Evolutionary conservation across 2,797 vertebrate species (phyloP).

Genomic region (Crocidura indochinensis): DNA sequence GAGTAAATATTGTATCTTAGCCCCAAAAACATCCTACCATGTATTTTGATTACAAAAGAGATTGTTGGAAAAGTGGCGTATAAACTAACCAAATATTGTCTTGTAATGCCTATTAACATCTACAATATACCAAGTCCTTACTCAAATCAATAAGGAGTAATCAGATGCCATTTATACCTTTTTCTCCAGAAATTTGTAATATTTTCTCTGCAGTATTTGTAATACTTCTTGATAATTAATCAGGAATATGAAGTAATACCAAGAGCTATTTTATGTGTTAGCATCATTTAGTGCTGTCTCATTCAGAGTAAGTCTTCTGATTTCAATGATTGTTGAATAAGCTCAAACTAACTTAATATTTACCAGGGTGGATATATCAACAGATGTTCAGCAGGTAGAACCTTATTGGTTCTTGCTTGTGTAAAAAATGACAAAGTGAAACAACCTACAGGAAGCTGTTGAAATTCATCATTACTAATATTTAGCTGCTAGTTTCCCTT

Average conservation of each 20-base stretch:
- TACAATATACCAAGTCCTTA: conserved; percentile 1
- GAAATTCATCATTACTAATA: conserved; percentile 3
- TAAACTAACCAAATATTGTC: conserved; percentile 49
- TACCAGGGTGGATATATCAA: conserved; percentile 49
- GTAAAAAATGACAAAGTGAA: neutral
- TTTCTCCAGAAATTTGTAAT: neutral
- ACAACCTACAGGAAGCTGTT: neutral
- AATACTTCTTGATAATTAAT: conserved; percentile 13
- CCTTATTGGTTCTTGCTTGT: conserved; percentile 24
- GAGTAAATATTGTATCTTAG: conserved; percentile 23
- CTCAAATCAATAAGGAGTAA: conserved; percentile 24
- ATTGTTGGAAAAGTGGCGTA: conserved; percentile 21
- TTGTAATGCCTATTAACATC: conserved; percentile 12
- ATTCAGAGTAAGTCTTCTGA: conserved; percentile 43
- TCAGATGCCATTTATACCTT: conserved; percentile 4
- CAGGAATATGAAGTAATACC: conserved; percentile 43
- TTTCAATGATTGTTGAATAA: conserved; percentile 39
- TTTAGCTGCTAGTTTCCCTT: conserved; percentile 42
- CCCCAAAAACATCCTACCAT: conserved; percentile 10
- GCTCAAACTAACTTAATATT: conserved; percentile 38
- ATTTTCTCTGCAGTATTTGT: no score
- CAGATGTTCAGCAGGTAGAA: conserved; percentile 3
- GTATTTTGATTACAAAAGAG: conserved; percentile 30
- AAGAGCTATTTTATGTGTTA: conserved; percentile 10
- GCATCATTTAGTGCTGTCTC: conserved; percentile 18